Evolutionary conservation across 2,888 invertebrate species (phyloP), one percentile per base, ranked within the genome.

Genomic region (Sisyra nigra): DNA sequence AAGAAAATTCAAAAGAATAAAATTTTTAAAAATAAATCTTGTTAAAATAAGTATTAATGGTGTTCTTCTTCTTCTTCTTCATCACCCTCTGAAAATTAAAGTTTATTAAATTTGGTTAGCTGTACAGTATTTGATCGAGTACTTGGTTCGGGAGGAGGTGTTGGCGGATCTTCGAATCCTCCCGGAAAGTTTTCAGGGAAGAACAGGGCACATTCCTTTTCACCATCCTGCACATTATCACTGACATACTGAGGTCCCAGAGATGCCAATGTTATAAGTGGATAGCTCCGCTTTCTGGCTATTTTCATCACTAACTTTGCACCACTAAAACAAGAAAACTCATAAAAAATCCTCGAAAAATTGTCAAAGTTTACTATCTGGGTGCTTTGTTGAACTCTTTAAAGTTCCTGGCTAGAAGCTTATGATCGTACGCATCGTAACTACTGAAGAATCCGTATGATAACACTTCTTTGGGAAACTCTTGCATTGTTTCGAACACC

Each of bases 301-400:
- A 84, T 60, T 62, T 81, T 77, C 5, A 85, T 55, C 2, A 84
- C 72, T 49, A 83, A 62, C 48, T 76, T 79, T 53, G 80, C 80
- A 51, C 68, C 67, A 49, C 82, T 82, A 50, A 8, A 13, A 54
- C 49, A 24, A 7, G 24, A 24, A 24, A 24, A 24, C 7, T 24
- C 3, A 24, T 24, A 24, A n/a, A n/a, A n/a, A n/a, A n/a, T n/a
- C n/a, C n/a, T n/a, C n/a, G 24, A 3, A 24, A 24, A 4, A 35
- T 15, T 35, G 13, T 48, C 50, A 60, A 60, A 55, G 11, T 24
- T 32, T 17, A 62, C 72, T 65, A 56, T 75, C 67, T 68, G 70
- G 36, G 70, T 66, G 45, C 69, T 68, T 36, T 66, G 66, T 2
- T 57, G 55, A 44, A 71, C 63, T 35, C 53, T 57, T 32, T 74